Base-by-base conservation (phyloP, 2,113 vertebrate genomes). In the Coturnix japonica region DNA sequence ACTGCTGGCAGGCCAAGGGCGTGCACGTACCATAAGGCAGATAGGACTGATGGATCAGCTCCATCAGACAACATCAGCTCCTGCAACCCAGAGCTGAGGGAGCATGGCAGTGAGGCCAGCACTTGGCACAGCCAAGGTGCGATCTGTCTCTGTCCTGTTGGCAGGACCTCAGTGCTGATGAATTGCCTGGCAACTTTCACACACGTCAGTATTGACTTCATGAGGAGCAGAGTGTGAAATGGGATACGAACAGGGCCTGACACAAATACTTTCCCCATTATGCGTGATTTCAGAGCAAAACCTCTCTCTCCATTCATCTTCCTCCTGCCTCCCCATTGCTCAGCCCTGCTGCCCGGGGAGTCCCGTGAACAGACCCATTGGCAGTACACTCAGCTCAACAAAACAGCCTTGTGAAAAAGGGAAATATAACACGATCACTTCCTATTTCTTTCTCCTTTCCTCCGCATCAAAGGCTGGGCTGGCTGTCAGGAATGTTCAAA, bases 401-500 rank as follows among this genome's bases (percentile, higher is more conserved):
- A 74, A 96, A 87, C 61, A 74, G 64, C 7, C 90, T 63, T 59
- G 70, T 92, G 85, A 73, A 88, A 86, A 88, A 78, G 63, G 28
- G 90, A 88, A 96, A 94, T 61, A 65, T 11, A 84, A 94, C 80
- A 80, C 2, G 7, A 81, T 76, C 80, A 3, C 76, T 94, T 94
- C 96, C 82, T 69, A 86, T 88, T 95, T 89, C 82, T 90, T 84
- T 78, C 87, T 85, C 63, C 37, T 57, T 84, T 64, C 73, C 77
- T 86, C 49, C 35, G 88, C 82, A 91, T 86, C 94, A 90, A 92
- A 94, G 91, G 31, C 73, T 3, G 2, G 65, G 73, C 90, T 91
- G 91, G 69, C 91, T 95, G 90, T 95, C 80, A 91, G 85, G 80
- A 94, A 88, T 44, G 74, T 54, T 91, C 70, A 26, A 83, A 94